A percentile compares a stretch with the other conserved stretches of the same genome.
Evolutionary conservation across 2,113 vertebrate species (phyloP).

Genomic region (Cacatua alba): DNA sequence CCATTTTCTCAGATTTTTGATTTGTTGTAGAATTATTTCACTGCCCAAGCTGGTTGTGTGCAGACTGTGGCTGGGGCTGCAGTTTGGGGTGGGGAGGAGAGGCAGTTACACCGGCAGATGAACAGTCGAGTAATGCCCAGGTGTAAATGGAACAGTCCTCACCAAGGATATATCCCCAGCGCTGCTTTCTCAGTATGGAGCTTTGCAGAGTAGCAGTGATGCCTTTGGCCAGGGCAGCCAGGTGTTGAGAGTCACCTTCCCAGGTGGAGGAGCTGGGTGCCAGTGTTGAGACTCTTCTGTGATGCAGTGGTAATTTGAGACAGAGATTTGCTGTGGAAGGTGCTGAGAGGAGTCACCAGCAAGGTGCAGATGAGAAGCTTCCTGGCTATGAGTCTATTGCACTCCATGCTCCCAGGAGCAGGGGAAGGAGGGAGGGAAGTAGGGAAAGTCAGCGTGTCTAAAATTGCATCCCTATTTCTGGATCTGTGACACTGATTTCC

Average conservation of each 20-base stretch:
- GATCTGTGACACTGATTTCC: not conserved
- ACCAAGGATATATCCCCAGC: not conserved
- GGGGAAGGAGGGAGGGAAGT: not conserved
- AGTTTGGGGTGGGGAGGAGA: not conserved
- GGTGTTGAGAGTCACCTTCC: not conserved
- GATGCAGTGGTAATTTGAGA: not conserved
- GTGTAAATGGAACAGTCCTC: not conserved
- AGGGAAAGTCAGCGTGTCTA: not conserved
- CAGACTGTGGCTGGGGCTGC: not conserved
- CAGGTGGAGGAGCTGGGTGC: not conserved
- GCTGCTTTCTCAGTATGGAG: not conserved
- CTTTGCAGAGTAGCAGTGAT: not conserved
- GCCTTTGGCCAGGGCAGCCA: not conserved
- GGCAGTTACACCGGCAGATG: not conserved
- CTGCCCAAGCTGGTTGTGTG: not conserved
- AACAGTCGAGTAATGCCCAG: not conserved
- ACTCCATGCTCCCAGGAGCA: not conserved
- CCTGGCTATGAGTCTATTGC: not conserved
- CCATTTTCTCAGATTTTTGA: not conserved
- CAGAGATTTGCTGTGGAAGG: not conserved
- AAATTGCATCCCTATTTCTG: not conserved
- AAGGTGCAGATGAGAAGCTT: not conserved
- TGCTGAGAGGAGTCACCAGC: not conserved
- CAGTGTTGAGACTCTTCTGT: not conserved
- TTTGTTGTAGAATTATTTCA: not conserved